Evolutionary conservation across 2,888 invertebrate genomes (phyloP).

Genomic region (Zaprionus obscuricornis): DNA sequence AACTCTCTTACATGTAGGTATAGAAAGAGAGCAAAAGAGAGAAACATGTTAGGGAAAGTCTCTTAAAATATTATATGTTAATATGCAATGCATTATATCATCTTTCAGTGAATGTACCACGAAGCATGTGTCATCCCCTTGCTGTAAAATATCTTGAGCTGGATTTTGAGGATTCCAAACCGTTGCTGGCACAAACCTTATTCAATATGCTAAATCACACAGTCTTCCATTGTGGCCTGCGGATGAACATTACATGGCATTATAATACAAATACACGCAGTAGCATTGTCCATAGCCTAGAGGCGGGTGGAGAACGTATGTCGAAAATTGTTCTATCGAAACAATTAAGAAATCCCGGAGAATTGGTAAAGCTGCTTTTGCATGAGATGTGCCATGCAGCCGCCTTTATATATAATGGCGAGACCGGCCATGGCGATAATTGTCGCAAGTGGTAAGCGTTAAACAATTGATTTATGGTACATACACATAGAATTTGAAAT

Average conservation of each 20-base stretch:
- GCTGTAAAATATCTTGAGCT: constrained; percentile 24
- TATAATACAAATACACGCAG: not conserved
- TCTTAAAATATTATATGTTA: not conserved
- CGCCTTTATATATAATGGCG: constrained; percentile 39
- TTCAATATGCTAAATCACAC: constrained; percentile 42
- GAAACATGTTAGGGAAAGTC: not conserved
- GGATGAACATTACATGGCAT: constrained; percentile 26
- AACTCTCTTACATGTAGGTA: constrained; percentile 36
- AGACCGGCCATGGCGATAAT: constrained; percentile 44
- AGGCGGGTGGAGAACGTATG: not conserved
- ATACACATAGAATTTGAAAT: too few relatives aligned
- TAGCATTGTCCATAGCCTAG: constrained; percentile 1
- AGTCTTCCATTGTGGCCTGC: constrained; percentile 42
- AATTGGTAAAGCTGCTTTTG: constrained; percentile 26
- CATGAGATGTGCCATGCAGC: constrained; percentile 54
- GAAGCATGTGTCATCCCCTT: constrained; percentile 40
- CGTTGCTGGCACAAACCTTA: constrained; percentile 19
- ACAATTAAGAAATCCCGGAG: constrained; percentile 1
- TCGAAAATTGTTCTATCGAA: constrained; percentile 10
- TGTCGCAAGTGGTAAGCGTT: constrained; percentile 38
- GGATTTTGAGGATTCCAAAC: constrained; percentile 15
- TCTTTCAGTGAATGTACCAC: constrained; percentile 15
- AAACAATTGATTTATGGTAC: too few relatives aligned
- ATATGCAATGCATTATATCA: not conserved
- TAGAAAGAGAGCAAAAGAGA: not conserved